Evolutionary conservation across 1,140 invertebrate genomes (phyloP), one percentile per base, ranked within the genome.

Genomic region (Papilio dardanus): DNA sequence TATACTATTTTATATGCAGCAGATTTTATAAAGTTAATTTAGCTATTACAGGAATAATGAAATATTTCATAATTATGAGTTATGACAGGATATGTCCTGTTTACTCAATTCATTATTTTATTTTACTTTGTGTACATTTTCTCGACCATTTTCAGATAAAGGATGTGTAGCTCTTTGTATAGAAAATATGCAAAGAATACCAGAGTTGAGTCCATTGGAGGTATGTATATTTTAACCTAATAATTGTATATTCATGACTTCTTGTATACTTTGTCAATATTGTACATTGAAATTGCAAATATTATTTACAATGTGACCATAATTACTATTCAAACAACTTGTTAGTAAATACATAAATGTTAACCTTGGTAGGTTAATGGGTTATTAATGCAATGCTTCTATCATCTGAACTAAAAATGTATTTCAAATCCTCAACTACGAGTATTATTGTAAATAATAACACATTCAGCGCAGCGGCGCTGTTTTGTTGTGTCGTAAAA

Each of bases 171-270:
- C 96, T 71, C 94, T 98, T 69, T 99, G 99, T 93, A 96, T 99
- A 83, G 98, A 99, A 90, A 99, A 99, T 94, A 98, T 99, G 97
- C 97, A 99, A 94, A 95, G 97, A 87, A 96, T 98, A 93, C 96
- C 96, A 83, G 97, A 99, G 91, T 94, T 99, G 82, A 97, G 97
- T 78, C 98, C 98, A n/a, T 94, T 99, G 83, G 98, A 99, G 94
- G 93, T 93, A 88, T 71, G 68, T 30, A 31, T 19, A 50, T 46
- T 71, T 40, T 68, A 2, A 35, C 30, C 19, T 46, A 14, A 42
- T 28, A 71, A 71, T 30, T 50, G 16, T n/a, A 71, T n/a, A 31
- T 46, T 46, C 16, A 30, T 50, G 14, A 69, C 21, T 28, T 24
- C 62, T 28, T 65, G 28, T n/a, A 31, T 31, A 65, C 30, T 31